Evolutionary conservation across 2,797 vertebrate species (phyloP).

Genomic region (Sparidentex hasta): DNA sequence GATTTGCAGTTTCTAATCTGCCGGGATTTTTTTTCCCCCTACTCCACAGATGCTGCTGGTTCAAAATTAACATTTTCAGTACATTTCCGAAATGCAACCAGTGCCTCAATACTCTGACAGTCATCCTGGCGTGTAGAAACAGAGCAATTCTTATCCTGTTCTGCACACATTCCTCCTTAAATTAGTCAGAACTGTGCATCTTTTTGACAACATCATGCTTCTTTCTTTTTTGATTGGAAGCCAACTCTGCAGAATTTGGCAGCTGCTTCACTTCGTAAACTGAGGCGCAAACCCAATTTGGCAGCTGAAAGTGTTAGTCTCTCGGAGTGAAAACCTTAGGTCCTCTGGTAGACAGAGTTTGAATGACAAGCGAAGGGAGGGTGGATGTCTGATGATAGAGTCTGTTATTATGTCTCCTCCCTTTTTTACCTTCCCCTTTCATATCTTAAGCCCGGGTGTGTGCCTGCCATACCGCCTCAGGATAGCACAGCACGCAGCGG

Average conservation of each 20-base stretch:
- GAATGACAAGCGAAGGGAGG: slow-evolving; percentile 73
- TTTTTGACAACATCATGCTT: slow-evolving; percentile 54
- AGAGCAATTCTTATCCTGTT: slow-evolving; percentile 28
- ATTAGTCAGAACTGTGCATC: slow-evolving; percentile 62
- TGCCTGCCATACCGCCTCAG: slow-evolving; percentile 55
- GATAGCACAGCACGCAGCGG: slow-evolving; percentile 52
- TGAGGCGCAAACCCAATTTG: slow-evolving; percentile 67
- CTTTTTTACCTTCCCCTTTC: slow-evolving; percentile 53
- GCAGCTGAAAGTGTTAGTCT: slow-evolving; percentile 65
- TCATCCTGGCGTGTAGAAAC: slow-evolving; percentile 37
- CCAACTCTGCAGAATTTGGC: slow-evolving; percentile 71
- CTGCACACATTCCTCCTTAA: slow-evolving; percentile 47
- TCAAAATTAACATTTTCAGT: slow-evolving; percentile 9
- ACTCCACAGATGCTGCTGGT: background rate
- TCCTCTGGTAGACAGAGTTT: slow-evolving; percentile 65
- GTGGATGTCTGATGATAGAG: slow-evolving; percentile 67
- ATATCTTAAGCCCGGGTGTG: slow-evolving; percentile 58
- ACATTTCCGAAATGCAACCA: slow-evolving; percentile 19
- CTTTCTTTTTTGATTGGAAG: slow-evolving; percentile 61
- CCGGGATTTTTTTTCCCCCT: background rate
- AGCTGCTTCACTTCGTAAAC: slow-evolving; percentile 64
- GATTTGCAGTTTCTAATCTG: slow-evolving; percentile 18
- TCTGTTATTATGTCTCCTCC: slow-evolving; percentile 65
- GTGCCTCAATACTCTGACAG: slow-evolving; percentile 37
- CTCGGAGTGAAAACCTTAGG: slow-evolving; percentile 49